Base-by-base conservation (phyloP, 2,888 invertebrate genomes). In the Melipona beecheii region DNA sequence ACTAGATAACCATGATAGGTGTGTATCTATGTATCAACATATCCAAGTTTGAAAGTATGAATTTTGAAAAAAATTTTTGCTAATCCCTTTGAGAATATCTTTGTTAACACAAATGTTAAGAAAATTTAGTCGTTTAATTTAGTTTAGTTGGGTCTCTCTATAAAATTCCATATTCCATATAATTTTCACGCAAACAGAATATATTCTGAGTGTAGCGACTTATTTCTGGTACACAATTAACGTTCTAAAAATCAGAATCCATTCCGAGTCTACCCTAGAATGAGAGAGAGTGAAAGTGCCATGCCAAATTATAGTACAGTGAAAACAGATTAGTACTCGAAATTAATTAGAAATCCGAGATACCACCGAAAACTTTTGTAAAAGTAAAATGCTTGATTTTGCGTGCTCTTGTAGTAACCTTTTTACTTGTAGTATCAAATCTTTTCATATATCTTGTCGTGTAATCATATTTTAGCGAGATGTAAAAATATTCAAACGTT, bases 211-310 rank as follows among this genome's bases (percentile, higher is more conserved):
- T 66, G 78, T 77, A 64, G 56, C 68, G 24, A 74, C 65, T 88
- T 88, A 86, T 86, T 88, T 86, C 80, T 80, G 82, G 78, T 73
- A 24, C 71, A 88, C 71, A 88, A 83, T 86, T 73, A 81, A 85
- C 54, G 81, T 79, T 85, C 88, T 85, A 85, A 83, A 88, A 88
- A 84, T 75, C 58, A 75, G 69, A 75, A 64, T 81, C 83, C 88
- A 88, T 86, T 88, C 80, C 83, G 77, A 85, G 83, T 70, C 62
- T 73, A 86, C 77, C 64, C 66, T 36, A 69, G 72, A 75, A 79
- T 73, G 75, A 78, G 43, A 78, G 43, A 66, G 66, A 70, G 27
- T 56, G 62, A 60, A 54, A 70, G 11, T 36, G 17, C 70, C 66
- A 81, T 85, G 81, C 74, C 78, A 76, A 84, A 74, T 56, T 81